These are phyloP conservation scores for Agonopterix alstromeriana DNA, from an alignment of 2,888 invertebrate species.

Conservation along the genomic window DNA sequence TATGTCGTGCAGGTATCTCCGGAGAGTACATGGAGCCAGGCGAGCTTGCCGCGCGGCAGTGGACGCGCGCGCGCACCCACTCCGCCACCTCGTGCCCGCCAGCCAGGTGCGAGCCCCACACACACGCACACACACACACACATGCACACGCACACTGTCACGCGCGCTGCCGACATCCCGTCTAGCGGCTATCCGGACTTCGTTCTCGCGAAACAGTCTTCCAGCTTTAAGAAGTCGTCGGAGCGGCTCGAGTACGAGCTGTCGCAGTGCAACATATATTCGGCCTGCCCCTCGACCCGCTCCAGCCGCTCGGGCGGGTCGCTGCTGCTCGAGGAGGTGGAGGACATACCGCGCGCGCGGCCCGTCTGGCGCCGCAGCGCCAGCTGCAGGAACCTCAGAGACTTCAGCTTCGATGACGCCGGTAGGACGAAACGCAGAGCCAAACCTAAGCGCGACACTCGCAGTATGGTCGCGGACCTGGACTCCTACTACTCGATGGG, in stretches of 20 bases:
- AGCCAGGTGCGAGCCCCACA: conserved; percentile 31
- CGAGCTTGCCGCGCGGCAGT: conserved; percentile 55
- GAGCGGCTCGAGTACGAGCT: conserved; percentile 77
- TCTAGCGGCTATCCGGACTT: conserved; percentile 68
- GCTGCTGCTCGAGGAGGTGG: conserved; percentile 36
- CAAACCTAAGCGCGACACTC: conserved; percentile 49
- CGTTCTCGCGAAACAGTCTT: conserved; percentile 60
- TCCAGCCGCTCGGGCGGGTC: conserved; percentile 58
- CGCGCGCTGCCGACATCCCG: conserved; percentile 54
- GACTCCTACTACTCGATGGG: conserved; percentile 54
- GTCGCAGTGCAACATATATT: conserved; percentile 75
- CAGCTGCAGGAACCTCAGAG: conserved; percentile 88
- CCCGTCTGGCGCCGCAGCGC: conserved; percentile 86
- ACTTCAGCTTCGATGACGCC: conserved; percentile 84
- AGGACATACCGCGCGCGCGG: conserved; percentile 36
- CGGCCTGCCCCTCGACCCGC: conserved; percentile 59
- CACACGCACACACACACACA: conserved; percentile 21
- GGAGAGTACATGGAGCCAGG: conserved; percentile 74
- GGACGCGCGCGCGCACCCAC: conserved; percentile 67
- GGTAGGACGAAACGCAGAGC: conserved; percentile 80
- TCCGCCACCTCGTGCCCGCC: conserved; percentile 69
- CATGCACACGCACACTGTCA: conserved; percentile 25
- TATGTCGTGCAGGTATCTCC: conserved; percentile 51
- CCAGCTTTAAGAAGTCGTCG: conserved; percentile 59
- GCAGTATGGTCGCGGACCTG: conserved; percentile 48